A percentile compares a stretch with the other conserved stretches of the same genome.
These are phyloP conservation scores for Danio kyathit DNA, from an alignment of 2,797 vertebrate species.

Conservation along the genomic window DNA sequence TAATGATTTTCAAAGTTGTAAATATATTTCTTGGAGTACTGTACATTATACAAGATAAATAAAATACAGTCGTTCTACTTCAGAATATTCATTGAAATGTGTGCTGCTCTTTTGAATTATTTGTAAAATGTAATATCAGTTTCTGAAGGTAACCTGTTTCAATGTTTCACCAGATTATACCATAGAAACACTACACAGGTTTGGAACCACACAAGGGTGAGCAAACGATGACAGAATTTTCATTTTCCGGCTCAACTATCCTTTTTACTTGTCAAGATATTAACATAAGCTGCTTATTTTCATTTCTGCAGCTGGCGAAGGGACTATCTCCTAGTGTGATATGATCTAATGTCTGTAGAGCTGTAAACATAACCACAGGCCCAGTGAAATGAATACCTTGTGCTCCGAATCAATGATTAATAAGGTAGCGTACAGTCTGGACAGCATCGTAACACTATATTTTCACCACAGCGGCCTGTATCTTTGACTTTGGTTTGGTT, in stretches of 20 bases:
- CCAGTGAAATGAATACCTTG: conserved; percentile 71
- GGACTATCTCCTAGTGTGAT: conserved; percentile 37
- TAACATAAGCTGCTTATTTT: conserved; percentile 23
- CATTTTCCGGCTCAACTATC: background rate
- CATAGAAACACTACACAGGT: background rate
- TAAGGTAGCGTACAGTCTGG: conserved; percentile 73
- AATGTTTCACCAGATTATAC: background rate
- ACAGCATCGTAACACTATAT: conserved; percentile 71
- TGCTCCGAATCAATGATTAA: conserved; percentile 79
- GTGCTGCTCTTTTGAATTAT: too few relatives aligned
- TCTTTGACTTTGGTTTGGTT: conserved; percentile 43
- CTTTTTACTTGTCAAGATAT: conserved; percentile 8
- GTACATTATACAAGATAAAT: too few relatives aligned
- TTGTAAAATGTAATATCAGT: too few relatives aligned
- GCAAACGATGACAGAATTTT: background rate
- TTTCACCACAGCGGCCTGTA: conserved; percentile 43
- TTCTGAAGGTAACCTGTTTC: background rate
- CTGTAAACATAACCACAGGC: conserved; percentile 69
- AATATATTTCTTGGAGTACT: too few relatives aligned
- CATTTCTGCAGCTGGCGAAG: conserved; percentile 8
- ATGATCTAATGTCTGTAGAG: conserved; percentile 60
- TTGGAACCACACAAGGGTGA: background rate
- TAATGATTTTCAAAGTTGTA: too few relatives aligned
- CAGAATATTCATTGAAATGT: too few relatives aligned
- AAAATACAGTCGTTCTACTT: too few relatives aligned